Evolutionary conservation across 2,888 invertebrate genomes (phyloP), one percentile per base, ranked within the genome.

Genomic region (Oxycera nigricornis): DNA sequence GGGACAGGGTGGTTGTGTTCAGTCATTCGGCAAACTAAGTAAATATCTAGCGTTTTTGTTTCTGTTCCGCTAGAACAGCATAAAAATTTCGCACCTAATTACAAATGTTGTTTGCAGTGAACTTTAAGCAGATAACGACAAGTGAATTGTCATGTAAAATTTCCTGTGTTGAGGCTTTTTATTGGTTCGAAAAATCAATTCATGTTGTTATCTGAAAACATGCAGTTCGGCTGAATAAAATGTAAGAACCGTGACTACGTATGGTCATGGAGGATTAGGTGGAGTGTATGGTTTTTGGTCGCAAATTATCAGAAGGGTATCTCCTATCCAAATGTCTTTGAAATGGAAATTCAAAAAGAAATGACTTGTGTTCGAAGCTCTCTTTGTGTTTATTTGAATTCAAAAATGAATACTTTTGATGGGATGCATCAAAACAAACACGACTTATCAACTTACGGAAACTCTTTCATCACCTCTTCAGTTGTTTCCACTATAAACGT

Each of bases 61-160:
- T n/a, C n/a, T n/a, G n/a, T n/a, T n/a, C n/a, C n/a, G n/a, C n/a
- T n/a, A n/a, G n/a, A n/a, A n/a, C 11, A 11, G 55, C 55, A 22
- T 24, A 24, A 55, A 35, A 61, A 61, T 17, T 30, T 61, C 31
- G 61, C 31, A 28, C 28, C 31, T 61, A 61, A 61, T 61, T 61
- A 20, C 39, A 1, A 20, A 7, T 22, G 22, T 62, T 20, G 6
- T 31, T 62, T 39, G 39, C 35, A 11, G 17, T 62, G 22, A 7
- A 17, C 50, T 50, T 50, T 50, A 14, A 6, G 7, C 14, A 62
- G 62, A 62, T 62, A 62, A 62, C 62, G 22, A 35, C 39, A 62
- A 62, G 62, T 62, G 62, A 62, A 39, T 62, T 62, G 35, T 62
- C 62, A 39, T 62, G 62, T 62, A 11, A 24, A 62, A 61, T 30